Evolutionary conservation across 1,140 invertebrate species (phyloP).

Genomic region (Aporrectodea caliginosa): DNA sequence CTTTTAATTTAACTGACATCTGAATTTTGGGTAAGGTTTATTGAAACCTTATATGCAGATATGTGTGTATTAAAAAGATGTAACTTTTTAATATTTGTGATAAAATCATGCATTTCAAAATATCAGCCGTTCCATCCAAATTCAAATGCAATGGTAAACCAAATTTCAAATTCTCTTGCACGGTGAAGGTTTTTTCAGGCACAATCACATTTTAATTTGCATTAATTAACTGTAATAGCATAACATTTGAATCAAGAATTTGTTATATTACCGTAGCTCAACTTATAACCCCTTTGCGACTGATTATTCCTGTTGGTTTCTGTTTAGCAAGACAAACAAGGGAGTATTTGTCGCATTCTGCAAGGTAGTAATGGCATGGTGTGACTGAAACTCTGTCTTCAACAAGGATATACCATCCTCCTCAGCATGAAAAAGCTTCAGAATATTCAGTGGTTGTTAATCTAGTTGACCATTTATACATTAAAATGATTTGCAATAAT

Average conservation of each 20-base stretch:
- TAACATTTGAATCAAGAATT: background rate
- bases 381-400: constrained; percentile 5
- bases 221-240: background rate
- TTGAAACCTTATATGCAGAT: too few species aligned
- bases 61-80: too few species aligned
- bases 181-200: background rate
- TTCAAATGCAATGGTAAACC: too few species aligned
- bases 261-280: background rate
- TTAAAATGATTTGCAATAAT: background rate
- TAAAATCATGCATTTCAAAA: too few species aligned
- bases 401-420: background rate
- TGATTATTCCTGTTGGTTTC: constrained; percentile 25
- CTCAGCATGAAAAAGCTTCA: background rate
- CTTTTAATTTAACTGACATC: too few species aligned
- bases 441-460: background rate
- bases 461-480: background rate
- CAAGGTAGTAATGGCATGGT: constrained; percentile 56
- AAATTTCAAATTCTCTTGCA: too few species aligned
- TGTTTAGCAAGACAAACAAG: constrained; percentile 54
- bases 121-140: too few species aligned
- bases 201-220: background rate
- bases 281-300: background rate
- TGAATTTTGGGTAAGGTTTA: too few species aligned
- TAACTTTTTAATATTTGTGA: too few species aligned
- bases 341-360: constrained; percentile 56